Percentiles rank a stretch among this genome's conserved stretches.
Conservation (phyloP, 2,113 vertebrate genomes). For the Pica pica region DNA sequence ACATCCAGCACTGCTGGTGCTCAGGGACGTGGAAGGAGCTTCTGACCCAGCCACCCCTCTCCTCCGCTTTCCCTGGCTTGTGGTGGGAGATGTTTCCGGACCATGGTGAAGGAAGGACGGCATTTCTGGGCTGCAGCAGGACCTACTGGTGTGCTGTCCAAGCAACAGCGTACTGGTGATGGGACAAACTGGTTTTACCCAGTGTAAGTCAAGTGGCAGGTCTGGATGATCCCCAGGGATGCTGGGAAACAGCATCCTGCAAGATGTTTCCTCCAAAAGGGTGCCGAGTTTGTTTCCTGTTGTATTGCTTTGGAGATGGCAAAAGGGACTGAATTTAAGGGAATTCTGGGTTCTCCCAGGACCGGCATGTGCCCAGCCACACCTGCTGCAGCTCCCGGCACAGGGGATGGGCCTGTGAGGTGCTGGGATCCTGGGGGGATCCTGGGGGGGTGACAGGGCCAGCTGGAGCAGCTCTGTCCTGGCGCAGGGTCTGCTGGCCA, state of each 20-base stretch:
- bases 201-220: neutral
- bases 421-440: neutral
- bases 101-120: rapidly evolving
- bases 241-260: neutral
- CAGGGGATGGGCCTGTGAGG: neutral
- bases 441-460: no score
- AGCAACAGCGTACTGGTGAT: rapidly evolving
- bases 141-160: neutral
- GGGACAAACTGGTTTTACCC: neutral
- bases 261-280: neutral
- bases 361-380: rapidly evolving
- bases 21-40: neutral
- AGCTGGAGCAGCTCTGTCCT: neutral
- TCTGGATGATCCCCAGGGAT: neutral
- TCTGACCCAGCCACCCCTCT: neutral
- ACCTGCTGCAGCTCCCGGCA: neutral
- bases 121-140: neutral
- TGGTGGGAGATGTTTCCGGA: neutral
- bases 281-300: neutral
- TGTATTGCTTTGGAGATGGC: neutral
- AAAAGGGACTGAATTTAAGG: neutral
- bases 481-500: neutral
- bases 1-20: rapidly evolving
- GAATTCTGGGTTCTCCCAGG: neutral
- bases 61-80: neutral